phyloP scores from a whole-genome alignment of 1,140 invertebrate species.

The Pachypeltis micranthus region DNA sequence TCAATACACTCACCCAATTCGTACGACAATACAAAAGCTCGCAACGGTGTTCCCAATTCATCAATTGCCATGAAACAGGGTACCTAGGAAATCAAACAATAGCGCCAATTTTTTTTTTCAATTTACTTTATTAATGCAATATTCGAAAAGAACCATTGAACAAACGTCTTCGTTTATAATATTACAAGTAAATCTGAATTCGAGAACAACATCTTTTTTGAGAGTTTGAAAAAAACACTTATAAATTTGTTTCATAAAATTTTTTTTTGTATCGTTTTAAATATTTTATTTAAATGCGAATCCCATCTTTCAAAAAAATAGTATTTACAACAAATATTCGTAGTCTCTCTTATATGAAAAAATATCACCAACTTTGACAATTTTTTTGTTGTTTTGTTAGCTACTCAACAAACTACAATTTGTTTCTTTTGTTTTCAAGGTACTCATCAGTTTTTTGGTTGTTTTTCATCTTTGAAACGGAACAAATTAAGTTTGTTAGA shows the following conservation, averaged over 20 bases:
- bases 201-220: neutral
- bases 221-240: slow-evolving; percentile 1
- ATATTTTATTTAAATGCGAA: slow-evolving; percentile 4
- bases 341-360: slow-evolving; percentile 9
- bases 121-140: slow-evolving; percentile 6
- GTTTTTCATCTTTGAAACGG: no score
- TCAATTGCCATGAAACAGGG: no score
- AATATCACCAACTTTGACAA: slow-evolving; percentile 1
- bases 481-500: no score
- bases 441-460: no score
- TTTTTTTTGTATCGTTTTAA: no score
- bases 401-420: neutral
- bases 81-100: no score
- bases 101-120: slow-evolving; percentile 1
- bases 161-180: neutral
- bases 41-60: no score
- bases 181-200: slow-evolving; percentile 2
- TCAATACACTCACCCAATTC: no score
- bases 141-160: slow-evolving; percentile 9
- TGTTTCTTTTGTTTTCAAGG: no score
- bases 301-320: slow-evolving; percentile 3
- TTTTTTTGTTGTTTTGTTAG: no score
- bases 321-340: slow-evolving; percentile 6
- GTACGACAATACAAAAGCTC: no score
- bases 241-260: neutral